Conservation (phyloP, 2,113 vertebrate species). For the Oryzias woworae region DNA sequence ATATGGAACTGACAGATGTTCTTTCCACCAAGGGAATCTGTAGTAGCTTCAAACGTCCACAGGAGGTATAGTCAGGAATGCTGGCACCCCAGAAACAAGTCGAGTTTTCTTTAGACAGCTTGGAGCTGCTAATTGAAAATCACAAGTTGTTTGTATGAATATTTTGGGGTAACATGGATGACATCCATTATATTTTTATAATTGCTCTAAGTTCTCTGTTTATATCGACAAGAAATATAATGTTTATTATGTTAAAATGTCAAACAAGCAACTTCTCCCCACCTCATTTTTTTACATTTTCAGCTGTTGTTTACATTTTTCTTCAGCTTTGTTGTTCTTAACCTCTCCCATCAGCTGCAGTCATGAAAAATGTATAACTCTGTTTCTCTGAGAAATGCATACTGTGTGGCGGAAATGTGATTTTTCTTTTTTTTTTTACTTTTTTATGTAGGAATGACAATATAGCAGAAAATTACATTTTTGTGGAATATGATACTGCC, state of each 20-base stretch:
- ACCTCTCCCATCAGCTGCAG: too few relatives aligned
- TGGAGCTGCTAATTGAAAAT: background rate
- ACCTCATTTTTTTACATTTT: too few relatives aligned
- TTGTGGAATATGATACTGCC: background rate
- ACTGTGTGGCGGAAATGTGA: background rate
- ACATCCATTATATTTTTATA: too few relatives aligned
- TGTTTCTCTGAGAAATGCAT: background rate
- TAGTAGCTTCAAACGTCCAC: conserved; percentile 6
- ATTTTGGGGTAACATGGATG: too few relatives aligned
- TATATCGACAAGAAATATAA: too few relatives aligned
- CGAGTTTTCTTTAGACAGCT: background rate
- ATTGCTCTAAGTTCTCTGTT: too few relatives aligned
- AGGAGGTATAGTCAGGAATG: background rate
- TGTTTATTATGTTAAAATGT: too few relatives aligned
- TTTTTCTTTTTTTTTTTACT: background rate
- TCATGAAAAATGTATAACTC: too few relatives aligned
- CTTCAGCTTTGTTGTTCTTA: too few relatives aligned
- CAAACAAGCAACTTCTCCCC: too few relatives aligned
- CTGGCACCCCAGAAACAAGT: background rate
- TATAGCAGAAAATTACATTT: background rate
- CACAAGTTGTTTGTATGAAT: too few relatives aligned
- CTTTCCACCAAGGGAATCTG: conserved; percentile 5
- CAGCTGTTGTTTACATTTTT: too few relatives aligned
- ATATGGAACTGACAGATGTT: conserved; percentile 1
- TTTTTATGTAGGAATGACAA: background rate